These are phyloP conservation scores for Cheiracanthium punctorium DNA, from an alignment of 2,888 invertebrate species.

Conservation along the genomic window DNA sequence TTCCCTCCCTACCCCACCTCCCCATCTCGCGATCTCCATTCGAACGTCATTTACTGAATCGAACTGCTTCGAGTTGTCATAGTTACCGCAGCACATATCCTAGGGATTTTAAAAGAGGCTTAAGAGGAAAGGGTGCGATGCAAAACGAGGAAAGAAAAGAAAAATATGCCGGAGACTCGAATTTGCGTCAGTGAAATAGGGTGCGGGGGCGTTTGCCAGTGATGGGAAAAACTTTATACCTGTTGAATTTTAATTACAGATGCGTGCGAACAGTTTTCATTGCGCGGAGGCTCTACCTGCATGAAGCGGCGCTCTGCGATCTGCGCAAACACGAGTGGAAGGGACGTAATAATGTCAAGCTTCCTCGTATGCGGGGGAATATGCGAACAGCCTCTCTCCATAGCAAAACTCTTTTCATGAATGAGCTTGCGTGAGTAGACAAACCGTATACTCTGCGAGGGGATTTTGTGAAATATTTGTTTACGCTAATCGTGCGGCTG, in stretches of 20 bases:
- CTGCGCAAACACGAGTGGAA: background rate
- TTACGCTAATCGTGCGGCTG: too few relatives aligned
- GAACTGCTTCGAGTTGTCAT: conserved; percentile 47
- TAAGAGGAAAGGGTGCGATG: conserved; percentile 17
- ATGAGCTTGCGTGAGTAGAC: too few relatives aligned
- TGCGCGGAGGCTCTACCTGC: background rate
- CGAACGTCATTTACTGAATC: conserved; percentile 65
- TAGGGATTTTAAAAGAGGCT: conserved; percentile 30
- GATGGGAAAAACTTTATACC: background rate
- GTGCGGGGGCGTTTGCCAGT: conserved; percentile 18
- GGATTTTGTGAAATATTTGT: too few relatives aligned
- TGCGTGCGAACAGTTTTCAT: background rate
- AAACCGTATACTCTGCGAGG: too few relatives aligned
- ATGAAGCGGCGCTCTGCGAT: too few relatives aligned
- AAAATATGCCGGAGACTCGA: background rate
- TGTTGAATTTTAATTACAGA: background rate
- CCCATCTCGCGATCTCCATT: conserved; percentile 31
- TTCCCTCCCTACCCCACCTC: background rate
- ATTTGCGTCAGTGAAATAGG: conserved; percentile 36
- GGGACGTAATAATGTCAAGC: background rate
- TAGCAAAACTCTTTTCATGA: background rate
- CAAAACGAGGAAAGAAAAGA: background rate
- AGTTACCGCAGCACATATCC: conserved; percentile 35
- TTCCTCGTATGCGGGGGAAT: background rate
- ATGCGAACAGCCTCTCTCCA: too few relatives aligned